Conservation (phyloP, 2,113 vertebrate genomes). For the Balaenoptera acutorostrata region DNA sequence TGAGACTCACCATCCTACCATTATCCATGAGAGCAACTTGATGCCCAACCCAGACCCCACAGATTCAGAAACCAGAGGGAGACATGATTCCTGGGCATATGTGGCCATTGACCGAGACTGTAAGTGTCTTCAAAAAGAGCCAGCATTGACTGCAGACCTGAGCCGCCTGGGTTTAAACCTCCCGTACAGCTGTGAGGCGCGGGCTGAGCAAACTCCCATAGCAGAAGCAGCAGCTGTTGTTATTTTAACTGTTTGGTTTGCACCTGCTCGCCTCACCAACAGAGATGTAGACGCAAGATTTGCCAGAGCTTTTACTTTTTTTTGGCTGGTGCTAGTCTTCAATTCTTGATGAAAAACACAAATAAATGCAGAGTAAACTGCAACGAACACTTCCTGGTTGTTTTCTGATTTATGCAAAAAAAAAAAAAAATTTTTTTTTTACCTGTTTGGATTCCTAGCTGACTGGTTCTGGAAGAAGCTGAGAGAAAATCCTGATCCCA, state of each 20-base stretch:
- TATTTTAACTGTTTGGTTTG: background rate
- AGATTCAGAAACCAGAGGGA: background rate
- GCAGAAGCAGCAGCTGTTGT: background rate
- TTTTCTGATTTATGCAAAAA: background rate
- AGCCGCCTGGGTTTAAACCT: background rate
- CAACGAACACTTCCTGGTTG: background rate
- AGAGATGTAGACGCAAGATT: background rate
- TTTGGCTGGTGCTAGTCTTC: background rate
- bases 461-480: slow-evolving; percentile 84
- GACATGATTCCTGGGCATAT: background rate
- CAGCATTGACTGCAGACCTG: background rate
- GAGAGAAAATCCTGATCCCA: slow-evolving; percentile 95
- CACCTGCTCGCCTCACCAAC: background rate
- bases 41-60: background rate
- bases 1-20: background rate
- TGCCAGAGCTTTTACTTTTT: background rate
- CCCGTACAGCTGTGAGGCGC: background rate
- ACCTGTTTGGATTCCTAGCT: slow-evolving; percentile 92
- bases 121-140: background rate
- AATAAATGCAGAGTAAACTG: background rate
- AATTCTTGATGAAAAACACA: slow-evolving; percentile 10
- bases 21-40: background rate
- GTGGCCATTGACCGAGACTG: background rate
- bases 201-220: background rate
- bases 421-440: slow-evolving; percentile 6